These are phyloP conservation scores for Chloromyia formosa DNA, from an alignment of 2,888 invertebrate species.

Conservation along the genomic window DNA sequence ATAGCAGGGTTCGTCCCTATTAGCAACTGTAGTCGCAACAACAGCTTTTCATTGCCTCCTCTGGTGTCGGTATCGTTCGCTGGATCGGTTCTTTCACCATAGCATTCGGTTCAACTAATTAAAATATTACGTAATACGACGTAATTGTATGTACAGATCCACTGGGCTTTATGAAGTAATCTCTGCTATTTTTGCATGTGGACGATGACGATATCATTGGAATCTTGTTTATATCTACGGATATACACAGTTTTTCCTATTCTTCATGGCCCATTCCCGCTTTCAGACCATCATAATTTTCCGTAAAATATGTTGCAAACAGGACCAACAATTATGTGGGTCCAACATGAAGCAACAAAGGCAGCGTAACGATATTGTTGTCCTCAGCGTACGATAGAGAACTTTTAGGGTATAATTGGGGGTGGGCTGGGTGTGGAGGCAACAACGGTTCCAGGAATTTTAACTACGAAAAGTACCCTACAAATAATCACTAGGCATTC, in stretches of 20 bases:
- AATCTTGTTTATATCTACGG: too few relatives aligned
- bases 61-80: too few relatives aligned
- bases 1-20: too few relatives aligned
- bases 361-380: background rate
- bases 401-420: background rate
- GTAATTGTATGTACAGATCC: constrained; percentile 26
- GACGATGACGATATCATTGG: background rate
- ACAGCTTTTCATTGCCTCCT: too few relatives aligned
- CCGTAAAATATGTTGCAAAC: background rate
- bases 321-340: background rate
- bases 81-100: too few relatives aligned
- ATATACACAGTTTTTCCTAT: background rate
- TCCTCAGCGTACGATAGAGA: background rate
- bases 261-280: background rate
- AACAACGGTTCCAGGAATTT: too few relatives aligned
- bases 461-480: too few relatives aligned
- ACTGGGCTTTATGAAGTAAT: constrained; percentile 20
- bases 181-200: background rate
- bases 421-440: background rate
- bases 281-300: background rate
- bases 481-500: background rate
- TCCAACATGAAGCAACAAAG: constrained; percentile 1
- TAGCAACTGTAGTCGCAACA: too few relatives aligned
- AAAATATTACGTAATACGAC: constrained; percentile 34
- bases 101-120: constrained; percentile 29